Conservation (phyloP, 2,888 invertebrate genomes). For the Noctua comes region DNA sequence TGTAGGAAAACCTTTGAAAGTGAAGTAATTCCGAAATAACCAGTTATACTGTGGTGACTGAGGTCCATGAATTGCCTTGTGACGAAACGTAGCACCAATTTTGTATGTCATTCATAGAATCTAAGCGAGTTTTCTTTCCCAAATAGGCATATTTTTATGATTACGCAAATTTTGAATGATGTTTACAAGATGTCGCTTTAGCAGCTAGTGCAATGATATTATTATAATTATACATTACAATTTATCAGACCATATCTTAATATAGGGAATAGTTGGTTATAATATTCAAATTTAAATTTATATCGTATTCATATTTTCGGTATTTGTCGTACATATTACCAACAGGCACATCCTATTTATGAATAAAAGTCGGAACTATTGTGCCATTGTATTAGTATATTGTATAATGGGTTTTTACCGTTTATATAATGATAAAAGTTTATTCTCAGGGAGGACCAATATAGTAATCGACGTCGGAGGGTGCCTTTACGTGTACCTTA, state of each 20-base stretch:
- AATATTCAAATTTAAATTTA: slow-evolving; percentile 64
- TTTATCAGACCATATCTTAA: slow-evolving; percentile 71
- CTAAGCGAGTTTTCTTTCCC: slow-evolving; percentile 73
- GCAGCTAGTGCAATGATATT: slow-evolving; percentile 86
- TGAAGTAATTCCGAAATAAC: slow-evolving; percentile 41
- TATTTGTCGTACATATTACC: slow-evolving; percentile 67
- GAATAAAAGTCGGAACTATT: slow-evolving; percentile 68
- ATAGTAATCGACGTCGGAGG: slow-evolving; percentile 74
- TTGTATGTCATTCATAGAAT: slow-evolving; percentile 78
- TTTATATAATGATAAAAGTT: slow-evolving; percentile 73
- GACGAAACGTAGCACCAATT: slow-evolving; percentile 81
- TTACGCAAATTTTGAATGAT: slow-evolving; percentile 77
- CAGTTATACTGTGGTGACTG: slow-evolving; percentile 57
- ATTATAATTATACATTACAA: slow-evolving; percentile 68
- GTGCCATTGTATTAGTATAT: slow-evolving; percentile 74
- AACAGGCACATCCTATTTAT: slow-evolving; percentile 71
- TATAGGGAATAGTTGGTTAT: slow-evolving; percentile 54
- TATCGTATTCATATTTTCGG: slow-evolving; percentile 70
- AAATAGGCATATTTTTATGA: slow-evolving; percentile 80
- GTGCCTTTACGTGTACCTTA: slow-evolving; percentile 85
- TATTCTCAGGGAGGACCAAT: slow-evolving; percentile 84
- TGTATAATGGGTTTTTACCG: slow-evolving; percentile 68
- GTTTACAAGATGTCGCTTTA: slow-evolving; percentile 83
- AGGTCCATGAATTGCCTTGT: slow-evolving; percentile 75
- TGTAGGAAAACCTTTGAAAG: slow-evolving; percentile 39